phyloP scores from a whole-genome alignment of 1,140 invertebrate genomes.

The Drosophila fuyamai region DNA sequence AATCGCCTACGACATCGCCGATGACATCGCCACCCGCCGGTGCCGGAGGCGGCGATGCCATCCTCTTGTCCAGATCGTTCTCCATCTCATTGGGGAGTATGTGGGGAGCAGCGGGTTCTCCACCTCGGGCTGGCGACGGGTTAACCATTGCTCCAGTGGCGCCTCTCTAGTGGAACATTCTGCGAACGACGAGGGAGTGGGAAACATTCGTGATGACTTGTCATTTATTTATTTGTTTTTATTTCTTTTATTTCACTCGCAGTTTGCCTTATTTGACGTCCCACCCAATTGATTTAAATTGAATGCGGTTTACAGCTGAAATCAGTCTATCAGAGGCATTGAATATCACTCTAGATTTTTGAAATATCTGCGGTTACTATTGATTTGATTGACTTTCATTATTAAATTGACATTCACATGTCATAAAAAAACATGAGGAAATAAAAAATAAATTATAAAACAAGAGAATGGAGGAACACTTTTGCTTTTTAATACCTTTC shows the following conservation, averaged over 20 bases:
- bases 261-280: no score
- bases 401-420: conserved; percentile 4
- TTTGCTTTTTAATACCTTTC: background rate
- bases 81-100: conserved; percentile 30
- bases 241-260: conserved; percentile 7
- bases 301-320: conserved; percentile 64
- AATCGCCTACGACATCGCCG: conserved; percentile 77
- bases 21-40: conserved; percentile 67
- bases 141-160: conserved; percentile 49
- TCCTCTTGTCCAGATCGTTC: background rate
- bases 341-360: conserved; percentile 61
- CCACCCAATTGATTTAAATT: conserved; percentile 69
- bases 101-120: conserved; percentile 21
- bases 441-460: background rate
- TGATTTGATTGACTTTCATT: conserved; percentile 43
- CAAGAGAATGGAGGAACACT: background rate
- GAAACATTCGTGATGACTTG: conserved; percentile 12
- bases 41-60: conserved; percentile 8
- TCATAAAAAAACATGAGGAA: background rate
- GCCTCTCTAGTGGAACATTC: conserved; percentile 49
- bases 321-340: conserved; percentile 59
- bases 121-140: conserved; percentile 34
- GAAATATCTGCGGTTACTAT: conserved; percentile 56
- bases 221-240: conserved; percentile 32
- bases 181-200: conserved; percentile 21